A percentile compares a stretch with the other conserved stretches of the same genome.
These are phyloP conservation scores for Tipula helvola DNA, from an alignment of 2,888 invertebrate genomes.

Conservation along the genomic window DNA sequence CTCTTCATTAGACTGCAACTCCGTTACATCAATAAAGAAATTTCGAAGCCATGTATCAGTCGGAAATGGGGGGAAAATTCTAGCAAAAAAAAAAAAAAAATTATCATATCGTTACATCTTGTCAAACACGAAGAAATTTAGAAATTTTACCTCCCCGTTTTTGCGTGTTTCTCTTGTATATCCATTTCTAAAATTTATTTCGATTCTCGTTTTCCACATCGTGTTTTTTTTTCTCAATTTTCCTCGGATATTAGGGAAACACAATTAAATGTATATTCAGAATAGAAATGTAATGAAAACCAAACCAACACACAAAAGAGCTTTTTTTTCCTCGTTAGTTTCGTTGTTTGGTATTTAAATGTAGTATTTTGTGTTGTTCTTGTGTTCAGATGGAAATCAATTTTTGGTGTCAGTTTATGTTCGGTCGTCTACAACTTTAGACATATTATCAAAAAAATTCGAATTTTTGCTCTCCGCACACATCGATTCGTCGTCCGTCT, in stretches of 20 bases:
- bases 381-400: neutral
- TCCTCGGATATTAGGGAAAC: neutral
- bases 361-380: neutral
- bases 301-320: neutral
- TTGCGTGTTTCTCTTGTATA: neutral
- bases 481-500: neutral
- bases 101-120: neutral
- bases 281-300: neutral
- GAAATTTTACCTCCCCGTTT: neutral
- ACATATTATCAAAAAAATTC: neutral
- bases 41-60: neutral
- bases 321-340: neutral
- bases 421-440: neutral
- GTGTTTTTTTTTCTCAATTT: neutral
- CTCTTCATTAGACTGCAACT: neutral
- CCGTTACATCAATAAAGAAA: neutral
- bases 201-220: neutral
- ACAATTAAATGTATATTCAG: neutral
- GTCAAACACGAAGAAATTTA: neutral
- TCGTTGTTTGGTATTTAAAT: neutral
- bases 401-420: neutral
- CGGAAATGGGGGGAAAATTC: neutral
- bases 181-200: neutral
- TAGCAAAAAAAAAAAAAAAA: neutral
- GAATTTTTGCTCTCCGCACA: neutral